Evolutionary conservation across 2,888 invertebrate genomes (phyloP).

Genomic region (Drosophila affinis): DNA sequence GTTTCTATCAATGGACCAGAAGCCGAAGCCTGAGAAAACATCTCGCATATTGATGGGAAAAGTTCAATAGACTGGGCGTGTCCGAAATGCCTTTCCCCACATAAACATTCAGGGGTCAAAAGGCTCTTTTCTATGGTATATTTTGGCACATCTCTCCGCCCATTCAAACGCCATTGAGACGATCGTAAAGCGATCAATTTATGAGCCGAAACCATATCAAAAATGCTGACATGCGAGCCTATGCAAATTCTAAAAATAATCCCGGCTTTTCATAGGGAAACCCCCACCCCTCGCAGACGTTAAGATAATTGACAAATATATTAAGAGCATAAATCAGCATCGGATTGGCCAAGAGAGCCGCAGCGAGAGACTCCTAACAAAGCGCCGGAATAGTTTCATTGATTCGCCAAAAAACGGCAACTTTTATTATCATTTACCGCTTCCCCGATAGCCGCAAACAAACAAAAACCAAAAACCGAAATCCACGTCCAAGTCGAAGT

Average conservation of each 20-base stretch:
- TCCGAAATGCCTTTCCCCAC: conserved; percentile 58
- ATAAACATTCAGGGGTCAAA: conserved; percentile 62
- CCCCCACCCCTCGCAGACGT: conserved; percentile 45
- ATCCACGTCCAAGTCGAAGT: neutral
- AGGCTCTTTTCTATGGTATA: conserved; percentile 35
- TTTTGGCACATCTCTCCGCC: conserved; percentile 53
- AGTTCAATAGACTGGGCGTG: conserved; percentile 67
- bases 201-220: conserved; percentile 58
- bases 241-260: conserved; percentile 59
- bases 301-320: conserved; percentile 80
- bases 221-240: conserved; percentile 62
- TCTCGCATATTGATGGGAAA: conserved; percentile 65
- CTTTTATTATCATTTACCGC: conserved; percentile 81
- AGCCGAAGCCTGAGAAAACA: conserved; percentile 64
- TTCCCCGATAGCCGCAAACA: conserved; percentile 60
- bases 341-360: conserved; percentile 73
- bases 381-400: conserved; percentile 68
- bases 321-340: conserved; percentile 78
- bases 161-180: conserved; percentile 17
- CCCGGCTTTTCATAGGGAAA: conserved; percentile 37
- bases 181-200: conserved; percentile 65
- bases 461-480: conserved; percentile 19
- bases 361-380: conserved; percentile 50
- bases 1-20: conserved; percentile 70
- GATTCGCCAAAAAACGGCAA: conserved; percentile 51